phyloP scores from a whole-genome alignment of 2,888 invertebrate genomes.

The Cenopis cana region DNA sequence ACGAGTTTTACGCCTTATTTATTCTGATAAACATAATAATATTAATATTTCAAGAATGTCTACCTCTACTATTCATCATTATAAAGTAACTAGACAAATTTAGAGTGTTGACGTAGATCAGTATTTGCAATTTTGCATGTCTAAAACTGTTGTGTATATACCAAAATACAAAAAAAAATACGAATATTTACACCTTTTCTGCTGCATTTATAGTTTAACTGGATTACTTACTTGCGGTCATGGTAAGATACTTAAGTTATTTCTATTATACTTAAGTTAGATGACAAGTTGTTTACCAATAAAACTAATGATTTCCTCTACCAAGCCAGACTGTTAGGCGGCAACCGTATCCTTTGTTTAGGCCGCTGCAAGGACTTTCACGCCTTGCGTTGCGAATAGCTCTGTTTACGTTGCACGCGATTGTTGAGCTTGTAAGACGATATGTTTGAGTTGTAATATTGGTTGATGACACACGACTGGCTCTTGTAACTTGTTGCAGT shows the following conservation, averaged over 20 bases:
- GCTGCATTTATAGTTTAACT: not conserved
- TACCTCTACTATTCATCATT: too few species aligned
- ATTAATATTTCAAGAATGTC: too few species aligned
- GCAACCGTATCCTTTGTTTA: slow-evolving; percentile 39
- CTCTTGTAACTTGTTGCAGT: slow-evolving; percentile 8
- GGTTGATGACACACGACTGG: slow-evolving; percentile 20
- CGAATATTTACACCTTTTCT: too few species aligned
- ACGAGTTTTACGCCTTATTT: not conserved
- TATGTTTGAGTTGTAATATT: slow-evolving; percentile 35
- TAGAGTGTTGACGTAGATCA: not conserved
- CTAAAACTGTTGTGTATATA: too few species aligned
- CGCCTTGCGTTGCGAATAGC: slow-evolving; percentile 23
- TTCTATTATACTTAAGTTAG: too few species aligned
- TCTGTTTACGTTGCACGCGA: slow-evolving; percentile 2
- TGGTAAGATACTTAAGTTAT: not conserved
- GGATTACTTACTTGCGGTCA: not conserved
- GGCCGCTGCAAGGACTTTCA: slow-evolving; percentile 20
- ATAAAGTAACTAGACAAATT: not conserved
- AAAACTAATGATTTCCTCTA: slow-evolving; percentile 10
- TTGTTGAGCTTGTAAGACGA: slow-evolving; percentile 34
- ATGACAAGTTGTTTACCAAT: not conserved
- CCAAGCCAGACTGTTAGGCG: slow-evolving; percentile 36
- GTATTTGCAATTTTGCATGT: too few species aligned
- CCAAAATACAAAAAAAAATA: too few species aligned
- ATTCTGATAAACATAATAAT: too few species aligned